Conservation (phyloP, 35 echinoderm and acorn worm genomes). For the Strongylocentrotus purpuratus region DNA sequence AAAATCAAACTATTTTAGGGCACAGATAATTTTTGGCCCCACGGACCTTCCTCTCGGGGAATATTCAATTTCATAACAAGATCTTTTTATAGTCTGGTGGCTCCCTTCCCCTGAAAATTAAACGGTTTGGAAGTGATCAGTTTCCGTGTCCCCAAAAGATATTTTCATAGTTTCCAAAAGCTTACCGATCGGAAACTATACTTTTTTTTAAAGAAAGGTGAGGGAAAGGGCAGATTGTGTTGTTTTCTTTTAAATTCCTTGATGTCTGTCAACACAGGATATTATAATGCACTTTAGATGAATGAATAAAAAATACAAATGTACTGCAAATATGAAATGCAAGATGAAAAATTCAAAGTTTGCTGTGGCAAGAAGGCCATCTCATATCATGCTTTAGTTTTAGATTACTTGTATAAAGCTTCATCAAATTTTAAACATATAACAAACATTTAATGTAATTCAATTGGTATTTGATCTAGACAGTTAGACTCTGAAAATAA, state of each 20-base stretch:
- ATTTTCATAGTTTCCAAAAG: background rate
- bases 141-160: background rate
- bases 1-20: background rate
- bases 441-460: too few relatives aligned
- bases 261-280: background rate
- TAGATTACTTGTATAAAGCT: too few relatives aligned
- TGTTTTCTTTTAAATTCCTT: background rate
- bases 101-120: background rate
- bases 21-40: background rate
- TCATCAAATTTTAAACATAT: too few relatives aligned
- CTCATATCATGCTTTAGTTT: too few relatives aligned
- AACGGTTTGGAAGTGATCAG: background rate
- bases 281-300: background rate
- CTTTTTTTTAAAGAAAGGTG: background rate
- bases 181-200: too few relatives aligned
- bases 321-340: background rate
- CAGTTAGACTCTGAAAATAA: background rate
- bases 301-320: background rate
- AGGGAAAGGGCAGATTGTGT: background rate
- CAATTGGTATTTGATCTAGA: background rate
- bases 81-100: background rate
- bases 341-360: background rate
- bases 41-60: background rate
- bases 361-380: too few relatives aligned
- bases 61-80: background rate